Base-by-base conservation (phyloP, 2,797 vertebrate genomes). In the Kryptolebias ocellatus region DNA sequence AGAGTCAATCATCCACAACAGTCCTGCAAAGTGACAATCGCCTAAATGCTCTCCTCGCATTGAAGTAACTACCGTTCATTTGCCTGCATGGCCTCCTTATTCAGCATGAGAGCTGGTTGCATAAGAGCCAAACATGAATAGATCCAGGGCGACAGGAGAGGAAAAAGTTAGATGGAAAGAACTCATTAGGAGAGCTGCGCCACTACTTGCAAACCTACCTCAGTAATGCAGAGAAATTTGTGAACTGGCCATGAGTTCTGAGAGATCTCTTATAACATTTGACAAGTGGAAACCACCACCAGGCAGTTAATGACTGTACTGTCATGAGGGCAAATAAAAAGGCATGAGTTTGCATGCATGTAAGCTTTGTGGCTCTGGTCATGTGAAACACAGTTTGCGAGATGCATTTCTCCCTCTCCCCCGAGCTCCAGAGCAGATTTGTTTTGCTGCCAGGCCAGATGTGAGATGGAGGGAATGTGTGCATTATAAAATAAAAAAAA, bases 311-410 rank as follows among this genome's bases (percentile, higher is more conserved):
- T 87, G 70, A 86, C 74, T 56, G 14, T 17, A 77, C 83, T 90
- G 89, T 88, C 89, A 89, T 42, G 47, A 72, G 53, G 60, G 71
- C 79, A 87, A 91, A 92, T 89, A 85, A 83, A 80, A 90, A 91
- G 82, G 69, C 83, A 90, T 82, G 86, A 69, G 65, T 79, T 81
- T 71, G 78, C 84, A 80, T 72, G 78, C 69, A 70, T 86, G 83
- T 74, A 60, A 27, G 72, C 81, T 79, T 68, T 66, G 69, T 60
- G 53, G 73, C 75, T 81, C 63, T 77, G 73, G 73, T 89, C 84
- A 88, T 74, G 79, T 71, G 84, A 81, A 67, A 85, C 76, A 27
- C 39, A 12, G 55, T 84, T 70, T 61, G 61, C 46, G 72, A 79
- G 85, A 84, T 51, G 62, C 64, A 72, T 70, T 82, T 81, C 79